A percentile compares a stretch with the other conserved stretches of the same genome.
phyloP scores from a whole-genome alignment of 2,797 vertebrate species.

The Hydrophis major region DNA sequence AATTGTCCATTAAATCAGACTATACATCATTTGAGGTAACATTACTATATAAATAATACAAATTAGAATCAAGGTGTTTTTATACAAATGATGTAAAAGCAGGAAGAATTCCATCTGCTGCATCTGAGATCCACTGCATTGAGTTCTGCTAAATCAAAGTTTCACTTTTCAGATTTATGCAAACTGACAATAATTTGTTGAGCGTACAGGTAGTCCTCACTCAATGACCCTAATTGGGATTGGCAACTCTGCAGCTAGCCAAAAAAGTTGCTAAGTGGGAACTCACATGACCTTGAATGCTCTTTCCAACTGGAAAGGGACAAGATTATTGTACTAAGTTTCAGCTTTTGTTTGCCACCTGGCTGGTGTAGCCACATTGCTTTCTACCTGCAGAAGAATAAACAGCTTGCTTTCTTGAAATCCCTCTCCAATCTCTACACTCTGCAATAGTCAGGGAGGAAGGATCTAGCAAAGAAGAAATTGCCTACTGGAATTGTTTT shows the following conservation, averaged over 20 bases:
- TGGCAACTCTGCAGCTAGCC: background rate
- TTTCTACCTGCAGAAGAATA: background rate
- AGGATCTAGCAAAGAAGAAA: background rate
- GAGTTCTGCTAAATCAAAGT: background rate
- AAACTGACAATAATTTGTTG: background rate
- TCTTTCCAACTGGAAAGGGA: background rate
- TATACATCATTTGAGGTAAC: background rate
- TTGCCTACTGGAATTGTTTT: background rate
- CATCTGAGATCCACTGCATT: background rate
- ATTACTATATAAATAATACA: background rate
- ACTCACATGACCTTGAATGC: background rate
- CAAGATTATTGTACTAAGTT: background rate
- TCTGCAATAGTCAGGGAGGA: background rate
- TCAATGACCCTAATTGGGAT: background rate
- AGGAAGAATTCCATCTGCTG: background rate
- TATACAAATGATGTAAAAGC: background rate
- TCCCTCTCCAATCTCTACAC: background rate
- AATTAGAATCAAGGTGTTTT: background rate
- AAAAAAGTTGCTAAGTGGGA: background rate
- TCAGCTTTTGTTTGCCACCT: background rate
- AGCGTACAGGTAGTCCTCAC: background rate
- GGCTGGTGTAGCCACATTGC: background rate
- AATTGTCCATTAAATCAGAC: background rate
- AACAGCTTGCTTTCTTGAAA: background rate
- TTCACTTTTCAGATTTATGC: background rate